phyloP scores from a whole-genome alignment of 2,888 invertebrate genomes.

The Hylaea fasciaria region DNA sequence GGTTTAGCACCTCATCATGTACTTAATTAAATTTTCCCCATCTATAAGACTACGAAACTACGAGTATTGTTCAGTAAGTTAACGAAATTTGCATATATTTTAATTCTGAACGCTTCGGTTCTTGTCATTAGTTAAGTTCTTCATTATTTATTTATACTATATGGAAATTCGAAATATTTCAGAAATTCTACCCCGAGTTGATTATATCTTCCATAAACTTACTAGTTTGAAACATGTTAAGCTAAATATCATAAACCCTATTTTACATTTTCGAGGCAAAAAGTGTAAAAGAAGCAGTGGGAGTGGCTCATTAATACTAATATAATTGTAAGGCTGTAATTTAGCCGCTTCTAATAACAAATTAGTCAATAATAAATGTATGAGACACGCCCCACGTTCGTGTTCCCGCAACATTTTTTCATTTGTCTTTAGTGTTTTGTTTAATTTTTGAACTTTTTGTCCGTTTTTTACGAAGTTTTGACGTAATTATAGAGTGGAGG shows the following conservation, averaged over 20 bases:
- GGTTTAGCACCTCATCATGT: no score
- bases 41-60: no score
- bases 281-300: conserved; percentile 64
- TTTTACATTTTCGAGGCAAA: conserved; percentile 41
- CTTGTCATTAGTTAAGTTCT: no score
- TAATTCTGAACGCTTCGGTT: no score
- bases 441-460: conserved; percentile 54
- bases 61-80: no score
- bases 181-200: no score
- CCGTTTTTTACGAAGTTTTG: conserved; percentile 59
- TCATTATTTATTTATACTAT: no score
- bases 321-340: conserved; percentile 80
- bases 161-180: no score
- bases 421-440: conserved; percentile 72
- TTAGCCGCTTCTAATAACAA: conserved; percentile 79
- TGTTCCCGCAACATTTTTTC: conserved; percentile 73
- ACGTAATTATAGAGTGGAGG: conserved; percentile 65
- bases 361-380: conserved; percentile 83
- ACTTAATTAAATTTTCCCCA: no score
- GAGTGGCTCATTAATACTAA: conserved; percentile 79
- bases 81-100: no score
- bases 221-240: no score
- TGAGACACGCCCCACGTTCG: conserved; percentile 72
- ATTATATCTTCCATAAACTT: neutral
- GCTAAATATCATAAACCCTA: neutral